Percentiles rank a stretch among this genome's conserved stretches.
Evolutionary conservation across 1,140 invertebrate genomes (phyloP).

Genomic region (Drosophila setifemur): DNA sequence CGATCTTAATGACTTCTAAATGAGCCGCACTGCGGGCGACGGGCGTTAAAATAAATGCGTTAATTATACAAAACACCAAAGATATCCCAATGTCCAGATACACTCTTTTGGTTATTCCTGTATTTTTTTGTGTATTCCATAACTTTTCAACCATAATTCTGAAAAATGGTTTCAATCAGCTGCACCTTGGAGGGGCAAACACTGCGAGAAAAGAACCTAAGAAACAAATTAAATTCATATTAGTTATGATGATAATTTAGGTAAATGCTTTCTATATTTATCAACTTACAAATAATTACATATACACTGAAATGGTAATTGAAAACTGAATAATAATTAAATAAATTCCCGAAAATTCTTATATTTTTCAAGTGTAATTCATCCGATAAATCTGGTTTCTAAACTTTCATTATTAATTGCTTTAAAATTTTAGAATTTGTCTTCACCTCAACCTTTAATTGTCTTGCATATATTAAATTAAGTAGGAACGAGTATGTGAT

Average conservation of each 20-base stretch:
- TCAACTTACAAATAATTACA: no score
- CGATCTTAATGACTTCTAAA: slow-evolving; percentile 36
- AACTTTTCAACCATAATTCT: slow-evolving; percentile 14
- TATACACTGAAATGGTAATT: no score
- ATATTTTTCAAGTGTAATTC: no score
- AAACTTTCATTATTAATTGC: neutral
- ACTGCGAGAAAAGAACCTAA: neutral
- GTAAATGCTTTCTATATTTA: no score
- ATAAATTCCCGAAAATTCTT: no score
- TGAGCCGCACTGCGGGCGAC: slow-evolving; percentile 31
- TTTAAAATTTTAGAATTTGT: neutral
- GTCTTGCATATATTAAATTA: slow-evolving; percentile 2
- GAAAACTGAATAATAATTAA: no score
- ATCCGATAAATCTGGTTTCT: neutral
- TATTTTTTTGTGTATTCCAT: neutral
- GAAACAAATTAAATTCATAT: no score
- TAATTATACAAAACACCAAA: slow-evolving; percentile 35
- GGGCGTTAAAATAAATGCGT: slow-evolving; percentile 49
- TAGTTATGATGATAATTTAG: no score
- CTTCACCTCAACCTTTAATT: neutral
- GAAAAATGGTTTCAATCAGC: slow-evolving; percentile 12
- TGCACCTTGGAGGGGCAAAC: no score
- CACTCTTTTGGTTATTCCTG: neutral
- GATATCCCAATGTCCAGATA: neutral
- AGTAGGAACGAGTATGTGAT: no score